Conservation (phyloP, 2,888 invertebrate species). For the Andrena camellia region DNA sequence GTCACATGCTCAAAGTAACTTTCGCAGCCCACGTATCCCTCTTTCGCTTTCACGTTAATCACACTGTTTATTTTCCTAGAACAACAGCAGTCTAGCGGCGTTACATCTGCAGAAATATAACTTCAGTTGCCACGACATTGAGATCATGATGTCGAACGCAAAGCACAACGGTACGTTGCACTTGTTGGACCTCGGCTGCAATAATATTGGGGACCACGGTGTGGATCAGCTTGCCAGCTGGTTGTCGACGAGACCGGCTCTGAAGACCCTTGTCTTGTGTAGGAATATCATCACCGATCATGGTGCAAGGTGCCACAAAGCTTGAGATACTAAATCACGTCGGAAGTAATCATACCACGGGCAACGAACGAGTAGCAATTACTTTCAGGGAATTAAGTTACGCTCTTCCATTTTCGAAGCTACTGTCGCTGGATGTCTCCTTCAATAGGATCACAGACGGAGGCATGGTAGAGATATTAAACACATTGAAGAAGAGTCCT, state of each 20-base stretch:
- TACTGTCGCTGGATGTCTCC: slow-evolving; percentile 87
- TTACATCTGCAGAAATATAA: slow-evolving; percentile 88
- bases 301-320: slow-evolving; percentile 85
- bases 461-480: slow-evolving; percentile 86
- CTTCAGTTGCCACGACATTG: slow-evolving; percentile 88
- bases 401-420: slow-evolving; percentile 87
- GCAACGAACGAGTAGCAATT: slow-evolving; percentile 14
- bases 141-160: slow-evolving; percentile 86
- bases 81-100: slow-evolving; percentile 85
- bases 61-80: slow-evolving; percentile 68
- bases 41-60: background rate
- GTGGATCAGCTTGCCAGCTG: slow-evolving; percentile 86
- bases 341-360: background rate
- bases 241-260: slow-evolving; percentile 85
- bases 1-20: slow-evolving; percentile 81
- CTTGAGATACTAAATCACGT: background rate
- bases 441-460: slow-evolving; percentile 87
- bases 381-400: slow-evolving; percentile 86
- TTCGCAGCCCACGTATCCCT: background rate
- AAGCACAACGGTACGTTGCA: slow-evolving; percentile 86
- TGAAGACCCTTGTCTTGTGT: slow-evolving; percentile 86
- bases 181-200: slow-evolving; percentile 87
- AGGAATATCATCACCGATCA: slow-evolving; percentile 87
- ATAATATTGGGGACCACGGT: slow-evolving; percentile 88
- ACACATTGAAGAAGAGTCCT: slow-evolving; percentile 87